Evolutionary conservation across 2,888 invertebrate species (phyloP), one percentile per base, ranked within the genome.

Genomic region (Drosophila mimetica): DNA sequence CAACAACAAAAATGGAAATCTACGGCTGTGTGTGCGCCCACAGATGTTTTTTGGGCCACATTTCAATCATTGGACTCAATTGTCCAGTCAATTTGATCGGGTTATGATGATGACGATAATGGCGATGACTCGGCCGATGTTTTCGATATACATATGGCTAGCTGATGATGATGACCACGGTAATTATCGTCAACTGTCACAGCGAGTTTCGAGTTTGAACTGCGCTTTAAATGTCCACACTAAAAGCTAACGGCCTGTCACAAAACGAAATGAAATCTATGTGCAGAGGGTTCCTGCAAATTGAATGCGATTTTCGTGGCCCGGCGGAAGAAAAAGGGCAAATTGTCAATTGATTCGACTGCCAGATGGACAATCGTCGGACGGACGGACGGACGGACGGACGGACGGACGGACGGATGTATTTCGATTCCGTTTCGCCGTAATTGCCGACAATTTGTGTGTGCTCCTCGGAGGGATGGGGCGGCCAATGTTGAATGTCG

Each of bases 261-360:
- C 77, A 79, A 79, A 22, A 11, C 20, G 9, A 54, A 54, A 46
- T 44, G 13, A 25, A 42, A 32, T 42, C 42, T 58, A 41, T 39
- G 32, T 48, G 16, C 16, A 50, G 25, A 50, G 25, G 25, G 59
- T 72, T 36, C 37, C 44, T 14, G 70, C 73, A 61, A 81, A 75
- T 72, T 77, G 75, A 75, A 74, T 78, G 72, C 67, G 79, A 82
- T 79, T 80, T 83, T 79, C 69, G 73, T 77, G 75, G 59, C 60
- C 32, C 42, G 39, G 37, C 63, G 57, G 60, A 37, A 22, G 60
- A 37, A 22, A 55, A 72, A 63, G 66, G 60, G 57, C 42, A 71
- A 75, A 71, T 83, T 84, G 75, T 77, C 64, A 79, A 83, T 80
- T 79, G 81, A 77, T 83, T 80, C 71, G 64, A 67, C 74, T 63